Base-by-base conservation (phyloP, 64 coral and sea anemone species). In the Stylophora pistillata region DNA sequence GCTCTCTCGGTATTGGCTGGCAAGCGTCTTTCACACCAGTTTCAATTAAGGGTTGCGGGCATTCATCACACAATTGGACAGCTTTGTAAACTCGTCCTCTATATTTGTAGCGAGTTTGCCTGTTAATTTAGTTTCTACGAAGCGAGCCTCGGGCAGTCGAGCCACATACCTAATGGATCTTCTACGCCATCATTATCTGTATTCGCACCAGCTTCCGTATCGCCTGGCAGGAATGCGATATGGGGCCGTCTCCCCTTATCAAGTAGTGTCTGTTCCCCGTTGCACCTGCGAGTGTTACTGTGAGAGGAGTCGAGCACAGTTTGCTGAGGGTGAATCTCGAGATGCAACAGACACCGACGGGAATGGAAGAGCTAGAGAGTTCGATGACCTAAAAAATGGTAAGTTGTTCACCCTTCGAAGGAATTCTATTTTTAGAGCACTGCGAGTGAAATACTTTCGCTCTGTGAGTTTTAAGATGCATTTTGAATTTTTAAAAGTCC, bases 251-350 rank as follows among this genome's bases (percentile, higher is more conserved):
- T 69, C 80, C 27, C 80, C 80, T 69, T 84, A 72, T 34, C 76
- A 71, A 79, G 56, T 61, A 25, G 70, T 63, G 21, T 17, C 21
- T 30, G 31, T 74, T 32, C 78, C 78, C 2, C 77, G 78, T 13
- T 90, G 89, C 78, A 90, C 89, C 68, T 90, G 89, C 65, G 89
- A 90, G 72, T 90, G 89, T 29, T 90, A 83, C 78, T 90, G 79
- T 58, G 78, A 90, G 18, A 55, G 80, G 32, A 84, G 17, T 84
- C 34, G 80, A 84, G 60, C 41, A 16, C 80, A 68, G 62, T 23
- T 70, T 68, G 61, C 21, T 33, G 80, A 84, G 15, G 41, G 15
- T 17, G 80, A 84, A 31, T 9, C 61, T 47, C 33, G 61, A 16
- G 41, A 53, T 23, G 13, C 23, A 63, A 28, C 80, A 11, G 58